Evolutionary conservation across 2,797 vertebrate genomes (phyloP), one percentile per base, ranked within the genome.

Genomic region (Tokudaia tokunoshimensis): DNA sequence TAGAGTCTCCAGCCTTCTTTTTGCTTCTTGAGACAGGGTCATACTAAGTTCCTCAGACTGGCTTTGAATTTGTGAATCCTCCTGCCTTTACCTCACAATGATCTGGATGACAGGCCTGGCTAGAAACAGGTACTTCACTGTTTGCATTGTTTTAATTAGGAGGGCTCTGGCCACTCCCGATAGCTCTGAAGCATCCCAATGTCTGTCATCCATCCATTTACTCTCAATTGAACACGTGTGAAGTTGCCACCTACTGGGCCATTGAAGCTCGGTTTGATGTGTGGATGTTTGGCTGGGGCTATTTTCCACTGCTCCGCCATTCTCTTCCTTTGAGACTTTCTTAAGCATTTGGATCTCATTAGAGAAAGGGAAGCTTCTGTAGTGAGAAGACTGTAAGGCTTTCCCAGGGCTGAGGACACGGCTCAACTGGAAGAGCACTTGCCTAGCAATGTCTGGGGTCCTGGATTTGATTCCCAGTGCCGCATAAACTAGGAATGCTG

Each of bases 201-300:
- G 26, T 63, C 55, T 37, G 11, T 20, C 79, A 79, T 52, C 15
- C 17, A 70, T 82, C 37, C 82, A 41, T 90, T 91, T 85, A 41
- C 65, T 96, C 89, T 37, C 20, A 72, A 47, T n/a, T 61, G 74
- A 74, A 90, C 63, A 50, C 75, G 29, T 94, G 92, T 92, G 81
- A 94, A 17, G 26, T 82, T 76, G 26, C 63, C 79, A 59, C 72
- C 79, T 81, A n/a, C 74, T 72, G 37, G 55, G 74, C 70, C 75
- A 79, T 70, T 90, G 76, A 96, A 92, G 65, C 41, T 44, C 37
- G 31, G n/a, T 65, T 47, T 74, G 61, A 83, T 47, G 52, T 55
- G 82, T 67, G 41, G 94, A n/a, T 29, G 72, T 57, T 61, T 59
- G 9, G 20, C 57, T 78, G 37, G 57, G 72, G 9, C 12, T 7